These are phyloP conservation scores for Sarcophaga carnaria DNA, from an alignment of 2,888 invertebrate genomes.

Conservation along the genomic window DNA sequence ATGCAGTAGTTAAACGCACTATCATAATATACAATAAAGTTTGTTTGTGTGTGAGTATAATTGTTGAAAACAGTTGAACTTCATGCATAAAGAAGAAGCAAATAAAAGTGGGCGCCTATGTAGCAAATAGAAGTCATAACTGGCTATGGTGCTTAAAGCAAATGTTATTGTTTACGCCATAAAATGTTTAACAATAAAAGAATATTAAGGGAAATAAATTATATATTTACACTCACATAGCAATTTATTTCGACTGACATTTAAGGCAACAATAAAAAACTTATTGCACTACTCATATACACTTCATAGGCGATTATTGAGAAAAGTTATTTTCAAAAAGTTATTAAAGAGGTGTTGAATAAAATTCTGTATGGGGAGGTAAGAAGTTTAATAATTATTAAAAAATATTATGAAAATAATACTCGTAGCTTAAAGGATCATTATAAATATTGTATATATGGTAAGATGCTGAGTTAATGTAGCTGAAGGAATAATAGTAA, in stretches of 20 bases:
- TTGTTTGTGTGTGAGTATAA: neutral
- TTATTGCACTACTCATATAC: neutral
- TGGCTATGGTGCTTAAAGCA: neutral
- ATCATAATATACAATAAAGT: too few species aligned
- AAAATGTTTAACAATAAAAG: conserved; percentile 39
- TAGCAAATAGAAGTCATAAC: too few species aligned
- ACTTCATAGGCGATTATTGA: too few species aligned
- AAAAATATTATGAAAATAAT: too few species aligned
- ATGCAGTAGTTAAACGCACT: too few species aligned
- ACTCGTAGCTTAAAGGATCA: too few species aligned
- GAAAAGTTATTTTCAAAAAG: neutral
- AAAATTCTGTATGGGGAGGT: too few species aligned
- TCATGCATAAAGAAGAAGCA: neutral
- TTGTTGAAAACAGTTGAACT: neutral
- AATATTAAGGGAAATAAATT: conserved; percentile 33
- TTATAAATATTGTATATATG: too few species aligned
- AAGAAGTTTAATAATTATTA: neutral
- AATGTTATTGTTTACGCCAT: conserved; percentile 40
- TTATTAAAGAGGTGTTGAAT: neutral
- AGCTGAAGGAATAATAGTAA: too few species aligned
- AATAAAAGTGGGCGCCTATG: neutral
- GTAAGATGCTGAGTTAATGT: too few species aligned
- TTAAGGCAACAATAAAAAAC: neutral
- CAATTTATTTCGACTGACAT: neutral
- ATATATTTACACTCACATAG: conserved; percentile 8